A percentile compares a stretch with the other conserved stretches of the same genome.
Conservation (phyloP, 2,113 vertebrate genomes). For the Pungitius pungitius region DNA sequence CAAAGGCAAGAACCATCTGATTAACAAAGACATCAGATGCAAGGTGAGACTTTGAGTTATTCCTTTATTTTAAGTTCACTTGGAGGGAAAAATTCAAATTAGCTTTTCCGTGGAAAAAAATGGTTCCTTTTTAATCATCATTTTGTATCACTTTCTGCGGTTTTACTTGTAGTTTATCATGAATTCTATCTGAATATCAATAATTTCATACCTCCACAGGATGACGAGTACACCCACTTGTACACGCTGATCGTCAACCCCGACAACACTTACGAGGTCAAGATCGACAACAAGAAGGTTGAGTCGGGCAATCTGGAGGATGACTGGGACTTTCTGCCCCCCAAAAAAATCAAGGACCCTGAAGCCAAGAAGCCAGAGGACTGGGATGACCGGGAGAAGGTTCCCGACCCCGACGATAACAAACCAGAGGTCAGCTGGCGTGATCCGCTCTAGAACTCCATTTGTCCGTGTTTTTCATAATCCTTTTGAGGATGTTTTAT, state of each 20-base stretch:
- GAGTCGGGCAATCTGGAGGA: conserved; percentile 83
- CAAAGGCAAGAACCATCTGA: conserved; percentile 87
- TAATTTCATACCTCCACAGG: conserved; percentile 66
- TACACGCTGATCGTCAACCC: conserved; percentile 86
- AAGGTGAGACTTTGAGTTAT: conserved; percentile 74
- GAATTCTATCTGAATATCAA: neutral
- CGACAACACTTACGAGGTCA: conserved; percentile 88
- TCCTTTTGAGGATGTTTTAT: neutral
- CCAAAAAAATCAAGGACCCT: conserved; percentile 85
- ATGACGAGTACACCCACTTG: conserved; percentile 86
- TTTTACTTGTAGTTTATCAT: neutral
- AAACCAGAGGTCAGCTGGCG: conserved; percentile 83
- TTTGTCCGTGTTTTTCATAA: neutral
- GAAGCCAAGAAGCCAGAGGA: conserved; percentile 86
- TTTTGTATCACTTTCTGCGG: neutral
- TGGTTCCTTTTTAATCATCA: neutral
- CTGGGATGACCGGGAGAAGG: conserved; percentile 85
- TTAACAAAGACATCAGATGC: conserved; percentile 87
- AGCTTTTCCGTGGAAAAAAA: neutral
- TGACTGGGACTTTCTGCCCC: conserved; percentile 87
- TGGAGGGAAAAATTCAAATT: neutral
- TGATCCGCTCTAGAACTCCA: neutral
- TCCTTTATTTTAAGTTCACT: neutral
- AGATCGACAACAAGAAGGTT: conserved; percentile 88
- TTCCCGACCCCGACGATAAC: conserved; percentile 84